These are phyloP conservation scores for Callocephalon fimbriatum DNA, from an alignment of 2,113 vertebrate species.

Conservation along the genomic window DNA sequence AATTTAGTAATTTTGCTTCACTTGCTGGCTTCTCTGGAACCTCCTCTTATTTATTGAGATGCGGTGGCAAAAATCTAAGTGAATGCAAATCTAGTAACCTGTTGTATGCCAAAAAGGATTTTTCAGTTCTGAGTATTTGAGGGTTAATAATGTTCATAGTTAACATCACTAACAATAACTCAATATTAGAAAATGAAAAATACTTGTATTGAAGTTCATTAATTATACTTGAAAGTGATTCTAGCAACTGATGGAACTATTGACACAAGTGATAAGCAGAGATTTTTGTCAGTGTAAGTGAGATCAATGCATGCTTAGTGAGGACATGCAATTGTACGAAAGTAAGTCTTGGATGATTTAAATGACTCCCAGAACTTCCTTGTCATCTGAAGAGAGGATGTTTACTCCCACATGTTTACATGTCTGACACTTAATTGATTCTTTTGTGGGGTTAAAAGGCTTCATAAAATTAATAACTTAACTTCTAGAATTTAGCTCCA, in stretches of 20 bases:
- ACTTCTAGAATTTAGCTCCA: not conserved
- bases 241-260: not conserved
- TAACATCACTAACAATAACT: not conserved
- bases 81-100: not conserved
- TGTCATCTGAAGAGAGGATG: not conserved
- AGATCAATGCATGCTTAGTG: not conserved
- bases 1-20: not conserved
- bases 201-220: not conserved
- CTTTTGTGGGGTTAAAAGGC: not conserved
- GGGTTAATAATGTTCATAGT: not conserved
- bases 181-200: not conserved
- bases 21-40: not conserved
- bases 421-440: not conserved
- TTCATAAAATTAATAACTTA: slow-evolving; percentile 21
- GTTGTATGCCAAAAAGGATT: not conserved
- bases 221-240: slow-evolving; percentile 3
- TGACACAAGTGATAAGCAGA: not conserved
- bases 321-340: not conserved
- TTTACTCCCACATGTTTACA: slow-evolving; percentile 6
- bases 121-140: not conserved
- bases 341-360: not conserved
- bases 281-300: not conserved
- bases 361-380: not conserved
- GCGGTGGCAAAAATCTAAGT: not conserved
- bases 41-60: not conserved